phyloP scores from a whole-genome alignment of 2,888 invertebrate genomes.

The Leucozona laternaria region DNA sequence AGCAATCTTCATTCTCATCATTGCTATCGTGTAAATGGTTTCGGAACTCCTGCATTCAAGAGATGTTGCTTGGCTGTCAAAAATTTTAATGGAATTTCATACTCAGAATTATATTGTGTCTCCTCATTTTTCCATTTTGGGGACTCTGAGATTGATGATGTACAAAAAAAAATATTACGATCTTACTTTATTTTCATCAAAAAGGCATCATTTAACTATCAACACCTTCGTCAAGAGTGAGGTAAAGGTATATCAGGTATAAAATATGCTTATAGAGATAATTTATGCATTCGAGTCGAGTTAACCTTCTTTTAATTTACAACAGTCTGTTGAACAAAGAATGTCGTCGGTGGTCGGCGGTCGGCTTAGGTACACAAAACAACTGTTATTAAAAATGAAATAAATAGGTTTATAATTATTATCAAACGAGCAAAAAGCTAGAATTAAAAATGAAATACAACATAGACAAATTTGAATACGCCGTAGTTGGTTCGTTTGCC shows the following conservation, averaged over 20 bases:
- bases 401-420: slow-evolving; percentile 36
- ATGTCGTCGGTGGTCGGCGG: no score
- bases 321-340: slow-evolving; percentile 23
- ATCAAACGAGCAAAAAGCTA: not conserved
- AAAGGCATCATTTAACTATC: slow-evolving; percentile 58
- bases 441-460: not conserved
- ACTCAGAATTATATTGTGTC: slow-evolving; percentile 46
- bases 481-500: no score
- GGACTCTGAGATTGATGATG: slow-evolving; percentile 36
- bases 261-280: slow-evolving; percentile 1
- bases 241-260: not conserved
- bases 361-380: slow-evolving; percentile 15
- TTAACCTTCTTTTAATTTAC: slow-evolving; percentile 13
- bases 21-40: not conserved
- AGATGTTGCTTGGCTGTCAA: slow-evolving; percentile 47
- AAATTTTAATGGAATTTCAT: slow-evolving; percentile 66
- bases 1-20: slow-evolving; percentile 48
- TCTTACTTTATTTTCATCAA: slow-evolving; percentile 28
- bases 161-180: not conserved
- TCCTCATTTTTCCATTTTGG: not conserved
- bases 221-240: slow-evolving; percentile 59
- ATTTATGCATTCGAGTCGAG: slow-evolving; percentile 33
- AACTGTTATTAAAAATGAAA: slow-evolving; percentile 28
- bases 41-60: slow-evolving; percentile 26
- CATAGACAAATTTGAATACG: not conserved